Evolutionary conservation across 2,797 vertebrate genomes (phyloP).

Genomic region (Sparidentex hasta): DNA sequence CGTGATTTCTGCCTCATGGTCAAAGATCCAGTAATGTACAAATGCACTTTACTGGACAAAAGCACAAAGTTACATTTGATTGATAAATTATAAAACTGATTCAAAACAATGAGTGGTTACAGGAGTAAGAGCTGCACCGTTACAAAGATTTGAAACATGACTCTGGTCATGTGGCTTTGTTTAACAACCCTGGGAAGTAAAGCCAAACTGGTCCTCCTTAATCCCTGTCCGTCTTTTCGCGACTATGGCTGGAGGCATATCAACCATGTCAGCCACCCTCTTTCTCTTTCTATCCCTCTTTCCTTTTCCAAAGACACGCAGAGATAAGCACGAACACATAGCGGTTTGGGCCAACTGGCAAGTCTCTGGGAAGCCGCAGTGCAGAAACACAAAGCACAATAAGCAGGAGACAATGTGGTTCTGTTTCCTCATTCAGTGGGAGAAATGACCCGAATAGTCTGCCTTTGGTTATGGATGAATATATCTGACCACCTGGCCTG

Average conservation of each 20-base stretch:
- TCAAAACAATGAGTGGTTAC: slow-evolving; percentile 22
- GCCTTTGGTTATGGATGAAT: slow-evolving; percentile 44
- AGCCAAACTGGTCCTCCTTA: slow-evolving; percentile 50
- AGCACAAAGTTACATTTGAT: not conserved
- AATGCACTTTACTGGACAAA: not conserved
- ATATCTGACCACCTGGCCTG: slow-evolving; percentile 41
- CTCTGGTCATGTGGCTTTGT: slow-evolving; percentile 70
- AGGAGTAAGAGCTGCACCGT: slow-evolving; percentile 43
- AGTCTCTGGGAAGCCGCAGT: slow-evolving; percentile 34
- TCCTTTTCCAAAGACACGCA: slow-evolving; percentile 50
- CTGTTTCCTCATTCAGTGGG: slow-evolving; percentile 41
- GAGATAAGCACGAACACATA: slow-evolving; percentile 54
- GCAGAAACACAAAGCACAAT: slow-evolving; percentile 59
- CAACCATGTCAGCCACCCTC: slow-evolving; percentile 48
- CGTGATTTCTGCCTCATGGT: slow-evolving; percentile 17
- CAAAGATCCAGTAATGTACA: slow-evolving; percentile 1
- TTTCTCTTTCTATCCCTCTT: slow-evolving; percentile 13
- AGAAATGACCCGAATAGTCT: slow-evolving; percentile 54
- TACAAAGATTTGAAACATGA: slow-evolving; percentile 59
- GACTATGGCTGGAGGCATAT: slow-evolving; percentile 47
- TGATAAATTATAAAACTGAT: slow-evolving; percentile 33
- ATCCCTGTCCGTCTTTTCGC: slow-evolving; percentile 45
- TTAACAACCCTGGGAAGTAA: slow-evolving; percentile 69
- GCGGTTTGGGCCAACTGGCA: slow-evolving; percentile 38
- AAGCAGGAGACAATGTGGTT: slow-evolving; percentile 53